phyloP scores from a whole-genome alignment of 2,113 vertebrate genomes.

The Lichenostomus cassidix region DNA sequence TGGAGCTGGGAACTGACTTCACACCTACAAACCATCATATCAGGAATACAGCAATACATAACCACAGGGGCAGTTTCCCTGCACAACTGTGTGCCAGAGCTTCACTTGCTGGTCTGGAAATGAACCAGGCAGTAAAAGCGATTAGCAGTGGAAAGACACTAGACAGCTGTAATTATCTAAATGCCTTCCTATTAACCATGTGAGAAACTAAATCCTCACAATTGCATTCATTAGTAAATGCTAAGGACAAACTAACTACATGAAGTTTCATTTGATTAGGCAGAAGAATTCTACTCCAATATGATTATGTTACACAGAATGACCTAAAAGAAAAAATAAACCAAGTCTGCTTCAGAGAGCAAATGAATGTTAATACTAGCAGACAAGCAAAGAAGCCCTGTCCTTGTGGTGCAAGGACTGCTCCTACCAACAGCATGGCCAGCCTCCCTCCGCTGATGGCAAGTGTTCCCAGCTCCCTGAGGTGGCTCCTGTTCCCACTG shows the following conservation, averaged over 20 bases:
- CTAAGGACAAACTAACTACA: conserved; percentile 77
- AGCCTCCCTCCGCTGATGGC: background rate
- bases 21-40: background rate
- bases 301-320: conserved; percentile 71
- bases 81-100: conserved; percentile 48
- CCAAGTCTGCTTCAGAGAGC: background rate
- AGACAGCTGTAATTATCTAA: conserved; percentile 79
- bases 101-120: conserved; percentile 67
- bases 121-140: conserved; percentile 69
- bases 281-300: conserved; percentile 72
- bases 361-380: conserved; percentile 23
- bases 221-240: conserved; percentile 76
- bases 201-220: conserved; percentile 75
- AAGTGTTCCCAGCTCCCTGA: background rate
- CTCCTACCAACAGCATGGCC: background rate
- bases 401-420: background rate
- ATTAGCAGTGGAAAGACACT: conserved; percentile 72
- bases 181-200: conserved; percentile 76
- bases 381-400: background rate
- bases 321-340: background rate
- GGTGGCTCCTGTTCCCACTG: background rate
- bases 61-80: background rate
- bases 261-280: conserved; percentile 74
- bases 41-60: background rate
- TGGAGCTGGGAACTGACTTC: background rate